Evolutionary conservation across 2,113 vertebrate species (phyloP).

Genomic region (Macaca nemestrina): DNA sequence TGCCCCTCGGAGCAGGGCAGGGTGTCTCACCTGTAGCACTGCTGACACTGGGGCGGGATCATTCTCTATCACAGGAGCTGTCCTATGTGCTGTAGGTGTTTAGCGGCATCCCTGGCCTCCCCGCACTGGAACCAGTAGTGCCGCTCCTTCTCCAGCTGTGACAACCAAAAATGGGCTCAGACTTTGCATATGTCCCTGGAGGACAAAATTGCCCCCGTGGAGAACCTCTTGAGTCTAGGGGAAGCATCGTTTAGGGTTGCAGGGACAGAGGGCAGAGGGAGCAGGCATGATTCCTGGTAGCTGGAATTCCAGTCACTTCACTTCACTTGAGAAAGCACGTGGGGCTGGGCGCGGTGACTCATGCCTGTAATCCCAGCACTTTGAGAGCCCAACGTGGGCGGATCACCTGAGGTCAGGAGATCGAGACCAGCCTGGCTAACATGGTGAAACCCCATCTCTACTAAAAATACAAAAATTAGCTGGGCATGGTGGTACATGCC

Average conservation of each 20-base stretch:
- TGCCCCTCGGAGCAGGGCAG: rapidly evolving
- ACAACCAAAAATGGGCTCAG: not conserved
- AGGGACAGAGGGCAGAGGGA: too few relatives aligned
- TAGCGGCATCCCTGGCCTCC: not conserved
- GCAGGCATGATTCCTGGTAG: not conserved
- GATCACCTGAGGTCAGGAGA: too few relatives aligned
- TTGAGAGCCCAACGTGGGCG: too few relatives aligned
- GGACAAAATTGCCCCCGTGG: not conserved
- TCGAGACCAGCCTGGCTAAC: too few relatives aligned
- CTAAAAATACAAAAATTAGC: too few relatives aligned
- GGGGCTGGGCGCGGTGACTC: not conserved
- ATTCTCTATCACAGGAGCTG: too few relatives aligned
- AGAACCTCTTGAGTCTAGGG: not conserved
- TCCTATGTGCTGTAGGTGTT: not conserved
- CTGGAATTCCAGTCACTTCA: not conserved
- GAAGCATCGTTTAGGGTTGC: not conserved
- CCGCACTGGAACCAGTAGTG: not conserved
- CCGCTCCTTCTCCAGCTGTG: not conserved
- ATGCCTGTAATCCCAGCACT: too few relatives aligned
- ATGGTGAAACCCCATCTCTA: too few relatives aligned
- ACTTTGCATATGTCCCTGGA: not conserved
- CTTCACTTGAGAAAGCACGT: not conserved
- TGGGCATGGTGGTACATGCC: too few relatives aligned
- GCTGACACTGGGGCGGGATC: rapidly evolving
- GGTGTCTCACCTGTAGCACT: rapidly evolving